Evolutionary conservation across 2,888 invertebrate species (phyloP), one percentile per base, ranked within the genome.

Genomic region (Erynnis tages): DNA sequence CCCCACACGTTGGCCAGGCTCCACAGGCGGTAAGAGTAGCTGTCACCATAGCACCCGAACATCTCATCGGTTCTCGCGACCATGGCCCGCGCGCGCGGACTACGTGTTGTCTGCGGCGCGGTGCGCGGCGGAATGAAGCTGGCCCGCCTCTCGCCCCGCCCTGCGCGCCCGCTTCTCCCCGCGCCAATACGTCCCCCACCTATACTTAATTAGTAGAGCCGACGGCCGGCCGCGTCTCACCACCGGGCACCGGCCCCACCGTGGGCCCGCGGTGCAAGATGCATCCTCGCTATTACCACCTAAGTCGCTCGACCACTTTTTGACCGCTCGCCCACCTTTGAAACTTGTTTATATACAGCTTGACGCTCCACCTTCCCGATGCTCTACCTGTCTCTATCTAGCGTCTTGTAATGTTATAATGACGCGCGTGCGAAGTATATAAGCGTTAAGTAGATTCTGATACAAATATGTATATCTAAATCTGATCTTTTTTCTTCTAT

Each of bases 11-110:
- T 93, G 90, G 93, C 93, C 86, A 93, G 90, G 91, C 93, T 93
- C 93, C 93, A 93, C 84, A 93, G 92, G 83, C 93, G 91, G 90
- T 93, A 93, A 82, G 93, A 93, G 90, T 93, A 93, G 91, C 93
- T 93, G 90, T 93, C 93, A 86, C 88, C 88, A 91, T 92, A 93
- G 90, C 92, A 92, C 81, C 92, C 92, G 91, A 92, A 93, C 93
- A 93, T 94, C 90, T 91, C 93, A 91, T 92, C 91, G 90, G 93
- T 93, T 92, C 93, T 93, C 92, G 94, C 94, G 94, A 94, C 94
- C 93, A 93, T 94, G 92, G 92, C 93, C 93, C 93, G 92, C 90
- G 85, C 88, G 86, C 83, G 81, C 80, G 79, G 79, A 71, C 75
- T 58, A 77, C 84, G 85, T 82, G 79, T 72, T 73, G 61, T 66